phyloP scores from a whole-genome alignment of 2,113 vertebrate species.

The Plecotus auritus region DNA sequence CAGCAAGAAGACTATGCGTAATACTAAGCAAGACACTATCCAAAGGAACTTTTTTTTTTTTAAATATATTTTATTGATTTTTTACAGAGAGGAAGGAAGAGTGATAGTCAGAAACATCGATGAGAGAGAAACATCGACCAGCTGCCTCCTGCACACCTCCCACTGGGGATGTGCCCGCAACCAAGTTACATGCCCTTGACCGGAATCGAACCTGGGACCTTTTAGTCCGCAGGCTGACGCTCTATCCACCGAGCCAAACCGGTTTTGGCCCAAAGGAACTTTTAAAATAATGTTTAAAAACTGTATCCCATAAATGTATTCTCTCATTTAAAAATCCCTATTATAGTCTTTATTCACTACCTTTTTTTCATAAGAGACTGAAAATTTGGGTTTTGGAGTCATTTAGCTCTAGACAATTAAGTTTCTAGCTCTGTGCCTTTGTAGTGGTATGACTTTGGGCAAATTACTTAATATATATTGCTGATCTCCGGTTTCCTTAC shows the following conservation, averaged over 20 bases:
- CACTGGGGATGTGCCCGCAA: no score
- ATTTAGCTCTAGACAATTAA: not conserved
- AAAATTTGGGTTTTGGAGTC: not conserved
- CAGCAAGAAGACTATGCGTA: not conserved
- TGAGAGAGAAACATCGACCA: no score
- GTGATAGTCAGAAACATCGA: no score
- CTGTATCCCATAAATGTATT: not conserved
- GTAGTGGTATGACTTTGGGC: not conserved
- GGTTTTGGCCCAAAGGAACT: no score
- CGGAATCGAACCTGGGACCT: no score
- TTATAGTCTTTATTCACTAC: not conserved
- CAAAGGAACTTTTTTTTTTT: not conserved
- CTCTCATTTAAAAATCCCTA: not conserved
- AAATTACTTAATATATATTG: not conserved
- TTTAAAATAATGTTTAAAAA: not conserved
- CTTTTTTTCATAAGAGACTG: not conserved
- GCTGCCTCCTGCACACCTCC: no score
- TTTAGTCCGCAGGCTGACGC: no score
- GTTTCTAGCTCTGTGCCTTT: slow-evolving; percentile 5
- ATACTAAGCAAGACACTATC: not conserved
- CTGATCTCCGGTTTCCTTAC: not conserved
- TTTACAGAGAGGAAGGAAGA: no score
- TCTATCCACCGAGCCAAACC: no score
- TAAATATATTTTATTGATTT: no score
- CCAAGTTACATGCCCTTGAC: no score